Conservation (phyloP, 2,797 vertebrate genomes). For the Parauchenoglanis ngamensis region DNA sequence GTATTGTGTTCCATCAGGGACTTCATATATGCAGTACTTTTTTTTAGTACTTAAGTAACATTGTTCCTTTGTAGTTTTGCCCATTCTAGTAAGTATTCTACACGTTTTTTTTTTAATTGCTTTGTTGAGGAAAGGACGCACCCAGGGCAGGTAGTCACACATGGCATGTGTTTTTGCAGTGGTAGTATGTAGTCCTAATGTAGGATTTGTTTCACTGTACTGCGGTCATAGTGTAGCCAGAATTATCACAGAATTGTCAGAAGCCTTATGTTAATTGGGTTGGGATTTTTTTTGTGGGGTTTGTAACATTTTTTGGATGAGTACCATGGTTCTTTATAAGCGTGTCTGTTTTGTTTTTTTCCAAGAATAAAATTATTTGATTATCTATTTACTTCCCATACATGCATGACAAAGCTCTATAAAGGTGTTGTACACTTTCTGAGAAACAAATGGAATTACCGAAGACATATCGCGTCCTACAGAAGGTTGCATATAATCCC, state of each 20-base stretch:
- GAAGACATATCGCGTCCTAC: not conserved
- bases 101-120: not conserved
- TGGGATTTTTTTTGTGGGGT: not conserved
- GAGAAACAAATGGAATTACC: not conserved
- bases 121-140: not conserved
- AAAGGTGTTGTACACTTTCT: not conserved
- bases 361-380: slow-evolving; percentile 24
- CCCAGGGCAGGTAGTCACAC: not conserved
- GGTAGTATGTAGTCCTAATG: slow-evolving; percentile 29
- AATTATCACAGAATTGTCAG: slow-evolving; percentile 23
- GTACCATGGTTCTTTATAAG: slow-evolving; percentile 81
- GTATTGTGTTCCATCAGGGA: slow-evolving; percentile 4
- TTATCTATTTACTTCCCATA: not conserved
- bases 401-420: not conserved
- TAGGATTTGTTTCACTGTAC: slow-evolving; percentile 7
- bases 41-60: slow-evolving; percentile 25
- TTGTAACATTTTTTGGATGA: slow-evolving; percentile 66
- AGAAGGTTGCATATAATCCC: not conserved
- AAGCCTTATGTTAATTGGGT: not conserved
- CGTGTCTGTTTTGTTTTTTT: slow-evolving; percentile 75
- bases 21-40: slow-evolving; percentile 36
- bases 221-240: slow-evolving; percentile 6
- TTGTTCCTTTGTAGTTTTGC: slow-evolving; percentile 18
- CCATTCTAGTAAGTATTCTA: not conserved
- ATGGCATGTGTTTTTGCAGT: slow-evolving; percentile 31